Conservation (phyloP, 2,888 invertebrate species). For the Rotaria macrura region DNA sequence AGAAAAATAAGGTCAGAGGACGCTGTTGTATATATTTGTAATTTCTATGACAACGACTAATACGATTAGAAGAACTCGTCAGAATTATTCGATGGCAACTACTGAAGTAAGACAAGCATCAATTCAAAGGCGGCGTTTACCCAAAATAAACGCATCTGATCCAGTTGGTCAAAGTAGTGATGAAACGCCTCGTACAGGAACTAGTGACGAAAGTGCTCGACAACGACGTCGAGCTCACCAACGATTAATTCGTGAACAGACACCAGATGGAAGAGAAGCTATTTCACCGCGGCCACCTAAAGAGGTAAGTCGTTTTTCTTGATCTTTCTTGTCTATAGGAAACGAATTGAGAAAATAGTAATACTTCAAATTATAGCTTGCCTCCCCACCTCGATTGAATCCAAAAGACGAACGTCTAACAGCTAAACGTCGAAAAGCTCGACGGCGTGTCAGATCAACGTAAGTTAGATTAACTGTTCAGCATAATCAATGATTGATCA, state of each 20-base stretch:
- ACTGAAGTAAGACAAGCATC: not conserved
- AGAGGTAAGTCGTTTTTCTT: not conserved
- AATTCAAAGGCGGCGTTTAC: not conserved
- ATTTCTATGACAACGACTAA: not conserved
- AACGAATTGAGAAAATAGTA: no score
- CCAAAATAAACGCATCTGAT: not conserved
- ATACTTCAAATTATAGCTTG: not conserved
- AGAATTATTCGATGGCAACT: not conserved
- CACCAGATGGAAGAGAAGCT: not conserved
- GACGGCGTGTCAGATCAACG: not conserved
- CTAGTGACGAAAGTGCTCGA: not conserved
- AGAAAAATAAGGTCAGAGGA: not conserved
- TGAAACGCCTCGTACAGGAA: not conserved
- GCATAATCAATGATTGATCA: not conserved
- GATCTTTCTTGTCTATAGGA: not conserved
- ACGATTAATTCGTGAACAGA: not conserved
- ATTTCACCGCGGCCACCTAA: not conserved
- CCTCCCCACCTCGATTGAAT: not conserved
- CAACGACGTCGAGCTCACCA: not conserved
- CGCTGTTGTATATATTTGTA: not conserved
- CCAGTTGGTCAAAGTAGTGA: not conserved
- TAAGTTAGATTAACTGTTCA: not conserved
- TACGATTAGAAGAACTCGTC: not conserved
- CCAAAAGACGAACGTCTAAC: not conserved
- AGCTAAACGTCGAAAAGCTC: not conserved